Evolutionary conservation across 2,113 vertebrate genomes (phyloP), one percentile per base, ranked within the genome.

Genomic region (Edolisoma coerulescens): DNA sequence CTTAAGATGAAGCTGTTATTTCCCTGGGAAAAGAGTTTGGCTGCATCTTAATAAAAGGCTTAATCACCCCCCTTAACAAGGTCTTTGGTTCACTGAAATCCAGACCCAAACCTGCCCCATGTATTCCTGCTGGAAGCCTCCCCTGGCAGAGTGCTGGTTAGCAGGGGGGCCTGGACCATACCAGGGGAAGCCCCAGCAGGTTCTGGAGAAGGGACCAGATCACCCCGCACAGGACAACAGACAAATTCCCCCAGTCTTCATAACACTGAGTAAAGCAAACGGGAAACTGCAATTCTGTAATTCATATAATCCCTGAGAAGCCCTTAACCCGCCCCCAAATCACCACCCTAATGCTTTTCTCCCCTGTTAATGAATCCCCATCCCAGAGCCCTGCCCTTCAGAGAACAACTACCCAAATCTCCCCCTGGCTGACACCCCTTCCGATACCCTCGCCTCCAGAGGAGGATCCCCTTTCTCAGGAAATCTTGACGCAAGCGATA

Each of bases 301-400:
- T 98, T 97, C 96, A 96, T 97, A 96, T 98, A 97, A 98, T 98
- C 98, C 98, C 98, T 98, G 97, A 98, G 97, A 97, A 97, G 94
- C 96, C 96, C 97, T 96, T 97, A 94, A 97, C 98, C 96, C 96
- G 96, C 96, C 97, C 97, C 97, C 95, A 94, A 96, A 90, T 94
- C 95, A 96, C 93, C 95, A 94, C 96, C 95, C 96, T 89, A 90
- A 90, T 90, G 96, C 96, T 96, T 96, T 96, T 64, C 90, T 87
- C 90, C 95, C 97, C 63, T 9, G 2, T 79, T 89, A 95, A 92
- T 23, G 47, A 87, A 59, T 82, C 76, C 90, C 95, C 73, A 88
- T 59, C 90, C 87, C 82, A 74, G 87, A 50, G 21, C 94, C 88
- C 89, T 90, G 93, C 86, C 94, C 94, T 96, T 91, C 61, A 85